These are phyloP conservation scores for Serranus cabrilla DNA, from an alignment of 2,797 vertebrate species.

Conservation along the genomic window DNA sequence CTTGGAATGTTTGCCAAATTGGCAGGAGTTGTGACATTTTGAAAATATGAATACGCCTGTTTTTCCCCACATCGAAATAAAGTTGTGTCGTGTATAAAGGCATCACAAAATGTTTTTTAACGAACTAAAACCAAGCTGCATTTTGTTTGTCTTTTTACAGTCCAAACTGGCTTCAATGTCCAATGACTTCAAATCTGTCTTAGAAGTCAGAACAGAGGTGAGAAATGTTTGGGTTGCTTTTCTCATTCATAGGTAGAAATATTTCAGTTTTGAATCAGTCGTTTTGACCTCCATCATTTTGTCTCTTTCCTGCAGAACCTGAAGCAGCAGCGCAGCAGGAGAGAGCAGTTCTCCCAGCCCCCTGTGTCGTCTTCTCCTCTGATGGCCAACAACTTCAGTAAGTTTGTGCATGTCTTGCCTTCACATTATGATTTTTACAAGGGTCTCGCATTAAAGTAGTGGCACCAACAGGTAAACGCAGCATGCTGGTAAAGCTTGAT, in stretches of 20 bases:
- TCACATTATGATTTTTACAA: slow-evolving; percentile 20
- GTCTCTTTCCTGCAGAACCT: slow-evolving; percentile 86
- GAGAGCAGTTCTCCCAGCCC: slow-evolving; percentile 93
- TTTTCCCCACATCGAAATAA: background rate
- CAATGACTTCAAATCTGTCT: slow-evolving; percentile 95
- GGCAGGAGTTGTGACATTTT: background rate
- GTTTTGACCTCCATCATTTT: background rate
- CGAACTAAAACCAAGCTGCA: background rate
- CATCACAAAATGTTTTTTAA: slow-evolving; percentile 2
- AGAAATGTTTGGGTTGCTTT: slow-evolving; percentile 43
- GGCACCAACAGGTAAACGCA: slow-evolving; percentile 25
- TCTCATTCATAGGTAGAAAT: background rate
- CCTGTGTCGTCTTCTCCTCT: slow-evolving; percentile 87
- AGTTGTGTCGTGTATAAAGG: background rate
- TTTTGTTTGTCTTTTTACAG: slow-evolving; percentile 76
- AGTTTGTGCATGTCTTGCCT: slow-evolving; percentile 60
- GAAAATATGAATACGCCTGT: too few relatives aligned
- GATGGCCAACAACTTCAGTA: slow-evolving; percentile 92
- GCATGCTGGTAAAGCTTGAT: slow-evolving; percentile 43
- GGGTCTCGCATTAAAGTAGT: slow-evolving; percentile 40
- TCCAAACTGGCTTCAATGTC: slow-evolving; percentile 97
- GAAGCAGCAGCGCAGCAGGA: slow-evolving; percentile 93
- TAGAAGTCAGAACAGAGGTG: slow-evolving; percentile 97
- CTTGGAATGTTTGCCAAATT: too few relatives aligned
- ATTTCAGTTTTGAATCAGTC: background rate